Base-by-base conservation (phyloP, 2,797 vertebrate genomes). In the Pipistrellus pipistrellus region DNA sequence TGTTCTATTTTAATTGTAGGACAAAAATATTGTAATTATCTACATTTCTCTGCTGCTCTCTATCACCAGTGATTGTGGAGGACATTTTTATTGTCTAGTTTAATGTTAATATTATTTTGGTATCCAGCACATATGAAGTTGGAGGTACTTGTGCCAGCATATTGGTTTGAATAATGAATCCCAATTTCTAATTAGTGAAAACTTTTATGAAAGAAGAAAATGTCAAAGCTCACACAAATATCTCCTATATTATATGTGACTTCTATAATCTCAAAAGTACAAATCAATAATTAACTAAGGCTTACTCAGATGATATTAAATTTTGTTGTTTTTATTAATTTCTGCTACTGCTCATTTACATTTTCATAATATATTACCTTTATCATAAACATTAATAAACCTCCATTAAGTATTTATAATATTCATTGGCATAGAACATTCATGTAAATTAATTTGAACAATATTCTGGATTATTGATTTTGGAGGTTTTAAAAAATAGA, bases 181-280 rank as follows among this genome's bases (percentile, higher is more conserved):
- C 3, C n/a, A 68, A 13, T 69, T 91, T 87, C 64, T 95, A 92
- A 81, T 11, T 68, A 71, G 5, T 38, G 68, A 77, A 30, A 68
- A 44, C 20, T 78, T 71, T 88, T 32, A 69, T 71, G 32, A 86
- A 80, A 62, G 17, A 96, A 93, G 15, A 84, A 81, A 94, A 76
- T 27, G 53, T 6, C 6, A 91, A 83, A 93, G 8, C 27, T 91
- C 23, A 35, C 15, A 64, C 0, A 85, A 12, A 17, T 46, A 2
- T 59, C 41, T 88, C 12, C 10, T 68, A 55, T 53, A 44, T 59
- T 86, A 23, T 35, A 27, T 12, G 48, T 72, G 14, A 53, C 4
- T 41, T 93, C 25, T 77, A 0, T 64, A 68, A 69, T 82, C 35
- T 82, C 35, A 92, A 95, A 80, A 93, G 3, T 89, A 73, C 0